Evolutionary conservation across 1,140 invertebrate species (phyloP), one percentile per base, ranked within the genome.

Genomic region (Ridgeia piscesae): DNA sequence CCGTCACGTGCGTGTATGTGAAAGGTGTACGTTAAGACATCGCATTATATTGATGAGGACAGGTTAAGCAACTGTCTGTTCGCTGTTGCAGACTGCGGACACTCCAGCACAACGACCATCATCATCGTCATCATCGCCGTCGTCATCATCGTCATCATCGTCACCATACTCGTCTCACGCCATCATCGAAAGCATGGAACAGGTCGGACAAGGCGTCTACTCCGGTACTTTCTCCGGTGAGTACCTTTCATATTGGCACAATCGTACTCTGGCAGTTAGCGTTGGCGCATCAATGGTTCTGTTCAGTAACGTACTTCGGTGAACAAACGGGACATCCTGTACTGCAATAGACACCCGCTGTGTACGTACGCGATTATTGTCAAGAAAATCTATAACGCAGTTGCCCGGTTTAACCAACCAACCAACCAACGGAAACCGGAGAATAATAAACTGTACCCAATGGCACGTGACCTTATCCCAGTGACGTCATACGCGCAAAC

Each of bases 111-210:
- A 17, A 31, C 89, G 17, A 90, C 89, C 9, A 90, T 27, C 89
- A 4, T 42, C 89, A 90, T 42, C 89, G n/a, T 42, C 89, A 90
- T 42, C 89, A 90, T 90, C 89, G 34, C n/a, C 91, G 21, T 50
- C 91, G 21, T 91, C 92, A 35, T 11, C 92, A 14, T 88, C 93
- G 4, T 91, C 92, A 11, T 91, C 93, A 6, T 92, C 90, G 89
- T 91, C 91, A 6, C 89, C 34, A 11, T 77, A 33, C 90, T 91
- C 93, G 27, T 77, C 92, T 4, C 93, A 92, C 89, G 98, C 98
- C 93, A 98, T 98, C 94, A 98, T 98, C 94, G 98, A 98, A 95
- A 98, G 98, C 94, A 98, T 99, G 98, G 98, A 98, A 95, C 98
- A 98, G 95, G 98, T 99, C 94, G 98, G 98, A 89, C 98, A 98